phyloP scores from a whole-genome alignment of 2,113 vertebrate genomes.

The Hylia prasina region DNA sequence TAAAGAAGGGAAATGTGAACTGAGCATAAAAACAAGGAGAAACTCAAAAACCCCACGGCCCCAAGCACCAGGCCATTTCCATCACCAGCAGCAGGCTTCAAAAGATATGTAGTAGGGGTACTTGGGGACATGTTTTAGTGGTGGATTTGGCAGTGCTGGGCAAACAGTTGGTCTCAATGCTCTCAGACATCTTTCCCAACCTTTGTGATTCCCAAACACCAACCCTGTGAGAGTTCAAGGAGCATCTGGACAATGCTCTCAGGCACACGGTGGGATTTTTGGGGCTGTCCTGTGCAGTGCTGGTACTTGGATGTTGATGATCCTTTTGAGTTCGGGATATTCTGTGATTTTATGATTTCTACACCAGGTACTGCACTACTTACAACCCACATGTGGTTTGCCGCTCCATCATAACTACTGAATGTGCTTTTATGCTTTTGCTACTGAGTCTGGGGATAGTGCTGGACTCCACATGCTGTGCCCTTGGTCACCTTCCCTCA shows the following conservation, averaged over 20 bases:
- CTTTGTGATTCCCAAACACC: neutral
- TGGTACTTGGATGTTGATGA: neutral
- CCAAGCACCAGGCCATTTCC: neutral
- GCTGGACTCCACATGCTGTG: neutral
- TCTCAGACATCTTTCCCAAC: neutral
- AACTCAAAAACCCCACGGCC: neutral
- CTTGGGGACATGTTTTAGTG: accelerated
- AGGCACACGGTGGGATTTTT: neutral
- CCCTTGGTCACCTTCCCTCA: neutral
- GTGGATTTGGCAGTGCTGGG: neutral
- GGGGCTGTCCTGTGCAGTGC: neutral
- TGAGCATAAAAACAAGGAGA: neutral
- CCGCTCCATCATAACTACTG: accelerated
- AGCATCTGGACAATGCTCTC: neutral
- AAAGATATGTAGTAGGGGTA: accelerated
- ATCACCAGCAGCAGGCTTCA: neutral
- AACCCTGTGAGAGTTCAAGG: neutral
- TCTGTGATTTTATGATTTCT: neutral
- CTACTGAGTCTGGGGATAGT: neutral
- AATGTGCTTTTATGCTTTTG: neutral
- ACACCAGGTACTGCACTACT: too few species aligned
- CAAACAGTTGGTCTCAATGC: accelerated
- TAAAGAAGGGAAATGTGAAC: neutral
- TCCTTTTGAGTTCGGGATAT: neutral
- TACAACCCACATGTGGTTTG: accelerated